Evolutionary conservation across 2,888 invertebrate species (phyloP), one percentile per base, ranked within the genome.

Genomic region (Didymodactylos carnosus): DNA sequence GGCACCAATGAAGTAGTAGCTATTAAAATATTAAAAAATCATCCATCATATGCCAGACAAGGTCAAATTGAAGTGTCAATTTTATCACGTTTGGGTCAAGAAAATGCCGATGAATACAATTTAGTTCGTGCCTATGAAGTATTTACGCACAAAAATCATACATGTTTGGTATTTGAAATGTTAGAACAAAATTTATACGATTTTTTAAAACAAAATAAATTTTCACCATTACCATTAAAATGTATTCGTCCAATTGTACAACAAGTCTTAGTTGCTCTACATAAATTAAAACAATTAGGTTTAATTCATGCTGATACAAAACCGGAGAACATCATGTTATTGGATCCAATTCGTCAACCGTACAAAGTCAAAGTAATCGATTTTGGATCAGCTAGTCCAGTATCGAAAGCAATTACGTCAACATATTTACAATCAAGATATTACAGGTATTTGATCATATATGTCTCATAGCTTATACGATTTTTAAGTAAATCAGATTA

Each of bases 1-100:
- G 97, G 97, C 84, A 98, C 98, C 80, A 98, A 94, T 84, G 97
- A 99, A 86, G 97, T 99, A 83, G 97, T 98, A 81, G 98, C 98
- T 83, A 98, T 99, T 84, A 99, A 99, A 87, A 99, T 99, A 84
- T 87, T 99, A 76, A 99, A 99, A 87, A 99, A 99, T 87, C 98
- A 99, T 86, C 98, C 98, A 78, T 97, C 95, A 80, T 99, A 99
- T 87, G 97, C 97, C 78, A 89, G 98, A 81, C 98, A 98, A 87
- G 98, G 98, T 79, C 98, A 99, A 87, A 98, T 99, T 85, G 98
- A 99, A 88, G 97, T 94, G 77, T 84, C 84, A 77, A 84, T 85
- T 75, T 79, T 86, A 77, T 82, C 83, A 19, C 81, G 84, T 27
- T 80, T 86, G 51, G 82, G 80, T 75, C 82, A 83, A 77, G 83